Evolutionary conservation across 2,113 vertebrate species (phyloP), one percentile per base, ranked within the genome.

Genomic region (Proteles cristata): DNA sequence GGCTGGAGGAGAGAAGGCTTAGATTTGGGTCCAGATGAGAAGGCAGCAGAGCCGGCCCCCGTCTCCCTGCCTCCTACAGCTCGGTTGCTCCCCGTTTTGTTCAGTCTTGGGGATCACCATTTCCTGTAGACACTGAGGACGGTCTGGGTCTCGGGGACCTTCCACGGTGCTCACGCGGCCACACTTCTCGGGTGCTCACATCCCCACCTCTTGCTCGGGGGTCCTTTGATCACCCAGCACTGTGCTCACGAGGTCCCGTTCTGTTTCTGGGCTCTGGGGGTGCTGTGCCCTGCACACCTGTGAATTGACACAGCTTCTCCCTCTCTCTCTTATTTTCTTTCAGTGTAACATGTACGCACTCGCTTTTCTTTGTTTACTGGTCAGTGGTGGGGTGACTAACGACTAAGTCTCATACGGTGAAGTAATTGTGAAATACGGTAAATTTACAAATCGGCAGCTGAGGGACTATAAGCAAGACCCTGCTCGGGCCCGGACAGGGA

Each of bases 101-200:
- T 33, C 8, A 28, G 39, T 45, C 21, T 48, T 6, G 33, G 35
- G 26, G 39, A 9, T 5, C 6, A 2, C 5, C 1, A 4, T 12
- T 4, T 61, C 66, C 10, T 3, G 21, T 9, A 14, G 14, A 45
- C 12, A 2, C 0, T 4, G 68, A 7, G 25, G 12, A 0, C 1
- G 1, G 8, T 4, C 61, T 9, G 15, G 2, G 65, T 19, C n/a
- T 58, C 25, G 4, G 5, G 10, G 26, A 9, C 55, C 88, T 90
- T 33, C 31, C 17, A 5, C 0, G 2, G 11, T 2, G 58, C 16
- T 84, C 81, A 11, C 4, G 4, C 2, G 23, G 19, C 11, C 53
- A 7, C 23, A 3, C 43, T 12, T 12, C 17, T 10, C 2, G 1
- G 11, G 1, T 3, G 1, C 33, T 45, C 48, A 10, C 6, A 0